Conservation (phyloP, 1,140 invertebrate species). For the Ylistrum balloti region DNA sequence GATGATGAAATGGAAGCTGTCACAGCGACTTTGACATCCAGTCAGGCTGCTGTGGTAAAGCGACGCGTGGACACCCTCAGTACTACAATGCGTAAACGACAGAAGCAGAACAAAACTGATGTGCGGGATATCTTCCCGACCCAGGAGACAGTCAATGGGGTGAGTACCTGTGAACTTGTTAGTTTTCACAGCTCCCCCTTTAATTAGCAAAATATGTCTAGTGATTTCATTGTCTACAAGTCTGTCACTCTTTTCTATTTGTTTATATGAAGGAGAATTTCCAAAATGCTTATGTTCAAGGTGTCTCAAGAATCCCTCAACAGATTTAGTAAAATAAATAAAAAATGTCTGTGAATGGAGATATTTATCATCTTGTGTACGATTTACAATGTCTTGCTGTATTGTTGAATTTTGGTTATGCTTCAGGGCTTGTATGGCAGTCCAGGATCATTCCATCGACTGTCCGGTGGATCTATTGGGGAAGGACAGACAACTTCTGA, state of each 20-base stretch:
- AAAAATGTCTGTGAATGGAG: too few species aligned
- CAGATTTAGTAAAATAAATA: too few species aligned
- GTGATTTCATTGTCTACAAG: too few species aligned
- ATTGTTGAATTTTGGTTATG: background rate
- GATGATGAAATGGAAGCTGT: conserved; percentile 76
- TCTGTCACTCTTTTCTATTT: too few species aligned
- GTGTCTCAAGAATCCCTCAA: too few species aligned
- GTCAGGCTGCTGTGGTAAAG: conserved; percentile 76
- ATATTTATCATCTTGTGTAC: too few species aligned
- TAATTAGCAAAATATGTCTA: too few species aligned
- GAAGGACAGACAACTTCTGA: conserved; percentile 51
- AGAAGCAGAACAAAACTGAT: conserved; percentile 74
- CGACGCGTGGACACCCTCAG: conserved; percentile 76
- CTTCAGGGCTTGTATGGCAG: background rate
- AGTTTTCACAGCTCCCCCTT: too few species aligned
- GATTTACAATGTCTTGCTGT: too few species aligned
- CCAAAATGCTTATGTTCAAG: too few species aligned
- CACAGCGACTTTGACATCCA: conserved; percentile 72
- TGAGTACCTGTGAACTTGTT: conserved; percentile 28
- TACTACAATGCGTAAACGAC: conserved; percentile 75
- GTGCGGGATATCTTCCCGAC: conserved; percentile 77
- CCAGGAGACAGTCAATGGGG: conserved; percentile 40
- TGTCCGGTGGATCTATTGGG: conserved; percentile 47
- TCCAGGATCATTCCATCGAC: conserved; percentile 59
- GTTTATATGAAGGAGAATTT: too few species aligned